Percentiles rank a stretch among this genome's conserved stretches.
Conservation (phyloP, 2,113 vertebrate species). For the Nothoprocta perdicaria region DNA sequence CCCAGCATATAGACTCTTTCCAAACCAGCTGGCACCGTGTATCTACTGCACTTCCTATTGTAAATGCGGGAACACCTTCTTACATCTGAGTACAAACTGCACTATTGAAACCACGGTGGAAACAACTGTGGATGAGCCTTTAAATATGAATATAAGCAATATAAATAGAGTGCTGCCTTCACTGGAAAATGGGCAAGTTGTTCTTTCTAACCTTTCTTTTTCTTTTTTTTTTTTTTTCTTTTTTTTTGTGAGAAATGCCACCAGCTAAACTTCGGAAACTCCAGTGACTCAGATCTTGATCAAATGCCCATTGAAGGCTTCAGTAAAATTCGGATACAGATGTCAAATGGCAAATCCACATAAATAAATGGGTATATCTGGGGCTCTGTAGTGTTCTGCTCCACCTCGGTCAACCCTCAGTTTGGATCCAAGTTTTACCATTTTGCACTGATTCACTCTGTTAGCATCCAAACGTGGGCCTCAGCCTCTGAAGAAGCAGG, state of each 20-base stretch:
- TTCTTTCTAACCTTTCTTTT: background rate
- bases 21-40: background rate
- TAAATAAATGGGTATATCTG: conserved; percentile 3
- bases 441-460: background rate
- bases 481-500: background rate
- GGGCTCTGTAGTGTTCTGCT: background rate
- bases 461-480: fast-evolving
- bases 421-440: background rate
- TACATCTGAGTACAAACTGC: background rate
- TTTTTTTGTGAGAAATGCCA: conserved; percentile 15
- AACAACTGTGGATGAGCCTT: background rate
- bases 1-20: background rate
- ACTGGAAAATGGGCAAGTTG: background rate
- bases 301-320: background rate
- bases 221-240: background rate
- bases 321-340: background rate
- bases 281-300: conserved; percentile 50
- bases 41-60: background rate
- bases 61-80: background rate
- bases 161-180: background rate
- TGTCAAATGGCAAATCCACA: conserved; percentile 15
- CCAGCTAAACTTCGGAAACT: background rate
- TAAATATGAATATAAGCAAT: background rate
- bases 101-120: background rate
- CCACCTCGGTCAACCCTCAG: background rate